A percentile compares a stretch with the other conserved stretches of the same genome.
These are phyloP conservation scores for Oxyruncus cristatus DNA, from an alignment of 2,113 vertebrate species.

Conservation along the genomic window DNA sequence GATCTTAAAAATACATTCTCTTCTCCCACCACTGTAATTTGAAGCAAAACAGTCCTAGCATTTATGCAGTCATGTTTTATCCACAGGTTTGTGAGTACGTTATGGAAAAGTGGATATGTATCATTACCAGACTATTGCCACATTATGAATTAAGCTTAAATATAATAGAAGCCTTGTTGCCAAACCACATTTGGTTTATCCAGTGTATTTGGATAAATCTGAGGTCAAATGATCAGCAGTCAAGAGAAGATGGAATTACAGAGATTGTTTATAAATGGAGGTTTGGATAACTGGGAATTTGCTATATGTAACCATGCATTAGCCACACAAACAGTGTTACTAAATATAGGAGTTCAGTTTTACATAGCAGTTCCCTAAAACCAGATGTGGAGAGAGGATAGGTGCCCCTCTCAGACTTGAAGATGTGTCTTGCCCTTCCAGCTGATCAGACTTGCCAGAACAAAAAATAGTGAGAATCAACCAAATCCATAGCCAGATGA, in stretches of 20 bases:
- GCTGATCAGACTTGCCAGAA: neutral
- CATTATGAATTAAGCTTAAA: conserved; percentile 10
- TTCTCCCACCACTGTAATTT: conserved; percentile 13
- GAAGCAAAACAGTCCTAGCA: neutral
- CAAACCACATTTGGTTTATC: conserved; percentile 17
- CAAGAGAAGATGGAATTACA: conserved; percentile 5
- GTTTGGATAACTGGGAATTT: neutral
- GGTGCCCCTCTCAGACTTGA: neutral
- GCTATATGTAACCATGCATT: neutral
- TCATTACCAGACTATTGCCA: neutral
- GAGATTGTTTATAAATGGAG: neutral
- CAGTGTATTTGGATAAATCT: neutral
- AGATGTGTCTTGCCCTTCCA: accelerated
- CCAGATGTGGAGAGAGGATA: neutral
- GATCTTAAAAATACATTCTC: neutral
- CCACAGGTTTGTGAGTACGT: neutral
- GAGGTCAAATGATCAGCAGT: neutral
- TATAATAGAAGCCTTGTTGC: neutral
- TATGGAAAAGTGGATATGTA: conserved; percentile 5
- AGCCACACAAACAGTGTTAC: neutral
- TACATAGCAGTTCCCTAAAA: neutral
- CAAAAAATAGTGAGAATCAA: neutral
- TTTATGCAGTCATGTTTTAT: neutral
- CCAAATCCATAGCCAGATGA: neutral
- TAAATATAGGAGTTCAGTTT: neutral